Base-by-base conservation (phyloP, 2,797 vertebrate genomes). In the Pogonophryne albipinna region DNA sequence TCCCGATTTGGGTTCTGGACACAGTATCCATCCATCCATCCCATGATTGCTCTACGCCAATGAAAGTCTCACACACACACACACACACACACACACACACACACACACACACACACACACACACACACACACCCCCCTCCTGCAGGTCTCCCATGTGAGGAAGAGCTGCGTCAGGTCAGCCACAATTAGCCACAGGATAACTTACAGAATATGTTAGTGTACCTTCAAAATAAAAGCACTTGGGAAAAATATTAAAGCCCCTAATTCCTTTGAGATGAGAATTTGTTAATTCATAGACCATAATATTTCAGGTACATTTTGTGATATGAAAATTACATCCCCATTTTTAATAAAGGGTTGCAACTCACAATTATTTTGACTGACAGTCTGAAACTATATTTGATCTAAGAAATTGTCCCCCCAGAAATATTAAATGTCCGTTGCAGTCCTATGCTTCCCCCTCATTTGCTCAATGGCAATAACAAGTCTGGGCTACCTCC, bases 1-100 rank as follows among this genome's bases (percentile, higher is more conserved):
- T 89, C 93, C 95, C 95, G 82, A 94, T 95, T 96, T 95, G 95
- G 95, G 90, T 92, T 90, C 91, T 91, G 93, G 88, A 89, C 90
- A 94, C 92, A 92, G 92, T 90, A 93, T 92, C 92, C 90, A 94
- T 95, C 93, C 88, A 87, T 94, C 89, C 94, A 94, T 95, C 91
- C 90, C 87, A 74, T 92, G 94, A 92, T 94, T 91, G 89, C 93
- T 90, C 88, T 94, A 91, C 79, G 81, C 91, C 94, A 95, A 92
- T 95, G 95, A 95, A 94, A 93, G 87, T 89, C 80, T 83, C 85
- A 71, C 77, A 58, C 93, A 85, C 91, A 84, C 91, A 60, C 66
- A 74, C 72, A 60, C 69, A 67, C 89, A 83, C 89, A 44, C 59
- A 68, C 89, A 82, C 90, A 70, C 68, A 69, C 60, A 76, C 90